phyloP scores from a whole-genome alignment of 2,113 vertebrate species.

The Larimichthys polyactis region DNA sequence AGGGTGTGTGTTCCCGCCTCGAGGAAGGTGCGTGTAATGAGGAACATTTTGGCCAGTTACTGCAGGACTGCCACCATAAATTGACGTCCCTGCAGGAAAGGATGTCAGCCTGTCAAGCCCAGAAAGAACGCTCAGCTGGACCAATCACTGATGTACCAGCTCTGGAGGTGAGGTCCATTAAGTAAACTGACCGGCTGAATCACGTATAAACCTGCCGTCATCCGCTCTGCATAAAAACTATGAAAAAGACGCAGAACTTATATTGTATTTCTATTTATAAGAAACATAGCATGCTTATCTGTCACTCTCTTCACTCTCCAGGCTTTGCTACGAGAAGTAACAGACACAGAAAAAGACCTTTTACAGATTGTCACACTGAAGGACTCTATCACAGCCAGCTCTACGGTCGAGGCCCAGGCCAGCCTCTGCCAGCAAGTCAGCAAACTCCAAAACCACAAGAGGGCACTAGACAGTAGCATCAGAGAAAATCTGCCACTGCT shows the following conservation, averaged over 20 bases:
- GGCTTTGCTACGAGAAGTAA: constrained; percentile 44
- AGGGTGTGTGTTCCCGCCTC: constrained; percentile 46
- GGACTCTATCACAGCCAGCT: constrained; percentile 12
- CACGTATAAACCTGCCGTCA: neutral
- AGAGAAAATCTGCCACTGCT: constrained; percentile 9
- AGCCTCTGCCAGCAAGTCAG: constrained; percentile 48
- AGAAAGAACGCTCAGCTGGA: constrained; percentile 18
- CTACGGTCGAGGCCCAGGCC: constrained; percentile 32
- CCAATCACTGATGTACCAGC: constrained; percentile 8
- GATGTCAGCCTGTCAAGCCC: constrained; percentile 37
- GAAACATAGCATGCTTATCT: neutral
- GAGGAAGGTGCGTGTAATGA: constrained; percentile 51
- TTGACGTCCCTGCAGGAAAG: constrained; percentile 60
- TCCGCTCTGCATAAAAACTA: neutral
- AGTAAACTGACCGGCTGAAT: neutral
- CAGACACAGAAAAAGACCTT: constrained; percentile 43
- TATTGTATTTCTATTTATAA: neutral
- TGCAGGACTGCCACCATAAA: constrained; percentile 49
- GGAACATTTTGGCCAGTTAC: constrained; percentile 45
- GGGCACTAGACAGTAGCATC: constrained; percentile 48
- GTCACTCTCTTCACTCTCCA: constrained; percentile 5
- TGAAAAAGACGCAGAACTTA: neutral
- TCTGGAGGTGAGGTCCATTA: constrained; percentile 50
- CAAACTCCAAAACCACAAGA: constrained; percentile 54
- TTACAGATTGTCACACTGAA: constrained; percentile 30